Evolutionary conservation across 2,113 vertebrate species (phyloP), one percentile per base, ranked within the genome.

Genomic region (Pelusios castaneus): DNA sequence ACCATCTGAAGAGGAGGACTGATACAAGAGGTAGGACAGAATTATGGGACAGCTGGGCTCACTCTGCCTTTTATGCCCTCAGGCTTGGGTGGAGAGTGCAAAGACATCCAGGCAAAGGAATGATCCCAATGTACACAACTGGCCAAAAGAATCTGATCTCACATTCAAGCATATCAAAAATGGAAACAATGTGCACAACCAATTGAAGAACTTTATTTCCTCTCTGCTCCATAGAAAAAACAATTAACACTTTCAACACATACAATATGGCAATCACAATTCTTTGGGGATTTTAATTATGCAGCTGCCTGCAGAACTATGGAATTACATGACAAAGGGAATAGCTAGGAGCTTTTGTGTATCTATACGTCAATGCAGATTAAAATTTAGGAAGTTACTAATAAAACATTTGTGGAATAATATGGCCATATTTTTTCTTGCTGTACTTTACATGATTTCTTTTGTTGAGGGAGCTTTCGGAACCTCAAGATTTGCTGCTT

Each of bases 291-390:
- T 88, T 95, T 94, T 77, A 91, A 55, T 91, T 92, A 93, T 21
- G 89, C 88, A 96, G 94, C 85, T 94, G 89, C 91, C 80, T 81
- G 55, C 88, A 96, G 89, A 85, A 94, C 73, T 95, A 91, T 29
- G 51, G n/a, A 87, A 76, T 55, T 96, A 81, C 81, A 6, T 67
- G 92, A 89, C 21, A 88, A 79, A 95, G 94, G 86, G n/a, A 88
- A 93, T 1, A 93, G 89, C 93, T 60, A 93, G 38, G 16, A 47
- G 94, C 4, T 38, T 91, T 91, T 96, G 31, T 89, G 85, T 31
- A 81, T 14, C 22, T 49, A 16, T 84, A 92, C 82, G 45, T 9
- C 1, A 75, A 24, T 45, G 73, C 22, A 45, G 55, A 14, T 8
- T 6, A 92, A 94, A 95, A 92, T 9, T 17, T 52, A 58, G 60